Percentiles rank a stretch among this genome's conserved stretches.
These are phyloP conservation scores for Protobothrops flavoviridis DNA, from an alignment of 2,113 vertebrate species.

Conservation along the genomic window DNA sequence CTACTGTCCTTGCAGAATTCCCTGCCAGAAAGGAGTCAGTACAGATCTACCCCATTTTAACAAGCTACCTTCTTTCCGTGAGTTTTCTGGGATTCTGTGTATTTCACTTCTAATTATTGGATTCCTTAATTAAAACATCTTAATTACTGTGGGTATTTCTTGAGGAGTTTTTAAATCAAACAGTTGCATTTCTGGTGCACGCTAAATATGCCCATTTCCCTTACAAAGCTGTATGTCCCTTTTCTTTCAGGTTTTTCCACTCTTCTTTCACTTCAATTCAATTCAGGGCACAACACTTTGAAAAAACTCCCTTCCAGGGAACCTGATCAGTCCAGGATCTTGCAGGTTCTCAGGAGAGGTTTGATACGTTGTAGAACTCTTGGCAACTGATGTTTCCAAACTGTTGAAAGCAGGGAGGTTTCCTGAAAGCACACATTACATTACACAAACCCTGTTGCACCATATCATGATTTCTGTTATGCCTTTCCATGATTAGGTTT, in stretches of 20 bases:
- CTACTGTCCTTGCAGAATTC: background rate
- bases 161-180: background rate
- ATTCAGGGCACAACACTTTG: background rate
- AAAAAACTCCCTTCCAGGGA: background rate
- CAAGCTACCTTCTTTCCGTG: background rate
- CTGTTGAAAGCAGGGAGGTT: background rate
- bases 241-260: background rate
- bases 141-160: background rate
- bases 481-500: background rate
- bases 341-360: background rate
- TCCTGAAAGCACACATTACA: background rate
- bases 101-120: background rate
- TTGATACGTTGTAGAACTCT: background rate
- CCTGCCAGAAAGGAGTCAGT: background rate
- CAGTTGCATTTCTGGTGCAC: background rate
- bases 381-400: background rate
- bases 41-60: background rate
- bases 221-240: background rate
- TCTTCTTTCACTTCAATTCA: background rate
- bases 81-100: background rate
- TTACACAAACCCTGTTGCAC: background rate
- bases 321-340: background rate
- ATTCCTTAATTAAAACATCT: background rate
- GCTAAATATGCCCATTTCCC: background rate
- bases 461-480: background rate